Conservation (phyloP, 2,888 invertebrate genomes). For the Brachycybe producta region DNA sequence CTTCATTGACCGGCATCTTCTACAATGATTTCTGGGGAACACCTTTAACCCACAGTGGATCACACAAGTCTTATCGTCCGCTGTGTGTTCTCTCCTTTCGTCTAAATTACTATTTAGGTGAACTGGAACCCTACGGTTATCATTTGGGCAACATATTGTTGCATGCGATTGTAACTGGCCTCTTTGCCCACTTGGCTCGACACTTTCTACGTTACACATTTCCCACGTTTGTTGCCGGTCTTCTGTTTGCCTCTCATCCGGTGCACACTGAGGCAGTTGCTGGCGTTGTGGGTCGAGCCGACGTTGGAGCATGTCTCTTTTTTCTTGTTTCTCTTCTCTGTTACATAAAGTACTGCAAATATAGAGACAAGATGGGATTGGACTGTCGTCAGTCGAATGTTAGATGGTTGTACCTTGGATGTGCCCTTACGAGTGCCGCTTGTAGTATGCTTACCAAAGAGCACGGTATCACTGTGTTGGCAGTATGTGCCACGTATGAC, state of each 20-base stretch:
- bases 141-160: slow-evolving; percentile 74
- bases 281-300: slow-evolving; percentile 88
- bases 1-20: slow-evolving; percentile 67
- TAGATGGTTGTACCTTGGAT: slow-evolving; percentile 46
- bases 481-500: slow-evolving; percentile 81
- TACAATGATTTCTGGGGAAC: slow-evolving; percentile 98
- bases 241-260: slow-evolving; percentile 87
- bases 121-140: slow-evolving; percentile 61
- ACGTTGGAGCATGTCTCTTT: slow-evolving; percentile 79
- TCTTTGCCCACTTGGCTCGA: slow-evolving; percentile 64
- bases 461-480: slow-evolving; percentile 82
- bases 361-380: slow-evolving; percentile 14
- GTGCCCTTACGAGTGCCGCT: slow-evolving; percentile 52
- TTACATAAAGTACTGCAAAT: slow-evolving; percentile 54
- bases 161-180: slow-evolving; percentile 68
- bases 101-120: slow-evolving; percentile 54
- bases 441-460: slow-evolving; percentile 88
- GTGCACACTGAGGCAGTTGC: slow-evolving; percentile 95
- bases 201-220: slow-evolving; percentile 32
- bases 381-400: slow-evolving; percentile 17
- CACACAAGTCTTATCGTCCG: slow-evolving; percentile 93
- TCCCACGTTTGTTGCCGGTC: slow-evolving; percentile 49
- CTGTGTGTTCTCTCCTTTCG: slow-evolving; percentile 79
- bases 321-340: slow-evolving; percentile 75
- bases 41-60: slow-evolving; percentile 76